Evolutionary conservation across 1,140 invertebrate genomes (phyloP).

Genomic region (Procambarus clarkii): DNA sequence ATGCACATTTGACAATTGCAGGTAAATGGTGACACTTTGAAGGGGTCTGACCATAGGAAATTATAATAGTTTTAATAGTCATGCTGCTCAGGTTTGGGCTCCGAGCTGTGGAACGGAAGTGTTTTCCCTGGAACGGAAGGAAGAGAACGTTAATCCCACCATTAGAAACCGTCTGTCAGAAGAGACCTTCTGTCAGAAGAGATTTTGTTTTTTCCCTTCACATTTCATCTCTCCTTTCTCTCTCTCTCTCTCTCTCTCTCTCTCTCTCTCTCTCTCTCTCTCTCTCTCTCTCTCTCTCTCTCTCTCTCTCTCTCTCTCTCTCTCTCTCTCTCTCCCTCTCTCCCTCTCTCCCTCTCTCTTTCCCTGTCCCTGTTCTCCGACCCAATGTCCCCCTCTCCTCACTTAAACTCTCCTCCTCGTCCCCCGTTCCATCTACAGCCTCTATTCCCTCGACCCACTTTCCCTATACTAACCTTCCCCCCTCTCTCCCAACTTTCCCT

Average conservation of each 20-base stretch:
- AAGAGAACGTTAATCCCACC: no score
- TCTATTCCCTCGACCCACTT: not conserved
- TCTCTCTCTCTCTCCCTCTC: not conserved
- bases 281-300: not conserved
- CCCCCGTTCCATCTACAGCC: slow-evolving; percentile 6
- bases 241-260: not conserved
- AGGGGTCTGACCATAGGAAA: no score
- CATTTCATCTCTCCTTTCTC: not conserved
- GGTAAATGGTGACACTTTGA: no score
- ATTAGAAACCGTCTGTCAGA: no score
- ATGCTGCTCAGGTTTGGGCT: no score
- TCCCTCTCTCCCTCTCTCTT: not conserved
- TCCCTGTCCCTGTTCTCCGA: no score
- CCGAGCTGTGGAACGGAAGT: no score
- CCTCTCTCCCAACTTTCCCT: not conserved
- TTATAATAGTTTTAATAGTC: no score
- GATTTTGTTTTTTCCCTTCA: not conserved
- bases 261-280: not conserved
- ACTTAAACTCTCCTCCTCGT: not conserved
- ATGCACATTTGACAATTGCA: no score
- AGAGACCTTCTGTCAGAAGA: no score
- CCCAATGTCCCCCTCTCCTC: no score
- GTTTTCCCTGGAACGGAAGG: no score
- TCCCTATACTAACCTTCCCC: not conserved
- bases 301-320: not conserved